Conservation (phyloP, 2,113 vertebrate genomes). For the Platichthys stellatus region DNA sequence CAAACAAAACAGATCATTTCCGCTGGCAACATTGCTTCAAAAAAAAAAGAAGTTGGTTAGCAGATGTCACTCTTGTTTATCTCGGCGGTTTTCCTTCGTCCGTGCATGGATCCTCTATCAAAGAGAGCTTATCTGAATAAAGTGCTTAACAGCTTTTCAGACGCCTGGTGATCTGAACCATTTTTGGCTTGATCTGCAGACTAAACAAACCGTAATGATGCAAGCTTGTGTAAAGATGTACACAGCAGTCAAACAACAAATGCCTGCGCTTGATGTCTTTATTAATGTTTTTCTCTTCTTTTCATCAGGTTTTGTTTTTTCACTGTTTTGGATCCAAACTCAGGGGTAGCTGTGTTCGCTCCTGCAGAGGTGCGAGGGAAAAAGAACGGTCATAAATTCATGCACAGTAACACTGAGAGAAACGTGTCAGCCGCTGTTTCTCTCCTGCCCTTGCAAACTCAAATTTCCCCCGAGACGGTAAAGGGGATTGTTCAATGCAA, state of each 20-base stretch:
- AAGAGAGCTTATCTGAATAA: slow-evolving; percentile 79
- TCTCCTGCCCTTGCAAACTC: slow-evolving; percentile 48
- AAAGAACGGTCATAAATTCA: slow-evolving; percentile 33
- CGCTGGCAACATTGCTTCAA: slow-evolving; percentile 60
- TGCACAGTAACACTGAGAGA: slow-evolving; percentile 41
- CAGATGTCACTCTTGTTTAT: slow-evolving; percentile 81
- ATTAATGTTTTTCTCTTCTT: slow-evolving; percentile 75
- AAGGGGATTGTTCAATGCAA: slow-evolving; percentile 52
- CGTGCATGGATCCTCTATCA: slow-evolving; percentile 78
- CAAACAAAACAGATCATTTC: slow-evolving; percentile 67
- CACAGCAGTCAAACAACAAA: slow-evolving; percentile 75
- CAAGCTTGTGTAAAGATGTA: slow-evolving; percentile 80
- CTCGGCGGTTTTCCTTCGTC: slow-evolving; percentile 63
- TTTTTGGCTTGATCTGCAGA: slow-evolving; percentile 79
- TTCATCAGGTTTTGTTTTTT: slow-evolving; percentile 46
- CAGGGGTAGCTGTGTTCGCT: slow-evolving; percentile 45
- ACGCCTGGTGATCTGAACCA: slow-evolving; percentile 79
- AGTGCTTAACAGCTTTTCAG: slow-evolving; percentile 82
- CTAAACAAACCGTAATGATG: slow-evolving; percentile 82
- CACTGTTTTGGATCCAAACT: slow-evolving; percentile 31
- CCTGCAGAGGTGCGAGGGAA: slow-evolving; percentile 61
- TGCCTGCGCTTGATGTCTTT: slow-evolving; percentile 76
- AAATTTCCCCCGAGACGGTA: slow-evolving; percentile 63
- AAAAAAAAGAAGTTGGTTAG: slow-evolving; percentile 69
- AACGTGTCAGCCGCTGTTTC: slow-evolving; percentile 48